Base-by-base conservation (phyloP, 2,113 vertebrate species). In the Clupea harengus region DNA sequence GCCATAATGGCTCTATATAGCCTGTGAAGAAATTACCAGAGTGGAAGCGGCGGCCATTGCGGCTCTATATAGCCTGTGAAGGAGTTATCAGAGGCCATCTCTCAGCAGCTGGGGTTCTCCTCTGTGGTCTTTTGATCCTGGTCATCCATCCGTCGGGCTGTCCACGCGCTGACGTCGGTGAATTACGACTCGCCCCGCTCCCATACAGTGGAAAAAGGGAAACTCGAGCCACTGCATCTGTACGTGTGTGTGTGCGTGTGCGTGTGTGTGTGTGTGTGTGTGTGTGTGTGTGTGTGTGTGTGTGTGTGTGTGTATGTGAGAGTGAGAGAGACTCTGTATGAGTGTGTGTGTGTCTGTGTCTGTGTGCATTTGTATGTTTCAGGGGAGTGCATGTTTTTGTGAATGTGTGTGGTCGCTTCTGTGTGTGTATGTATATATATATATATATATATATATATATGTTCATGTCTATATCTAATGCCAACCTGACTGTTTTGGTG, bases 121-220 rank as follows among this genome's bases (percentile, higher is more conserved):
- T 72, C n/a, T 72, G 64, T 72, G 64, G 64, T 9, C 25, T 75
- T 86, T 85, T 82, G 82, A 84, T 87, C 80, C 67, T 82, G 25
- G 54, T 49, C 81, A 86, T 88, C 85, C 82, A 67, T 75, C 81
- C 47, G 45, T 67, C 45, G 45, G 78, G 75, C 82, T 87, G 82
- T 78, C 57, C 45, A 49, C 85, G 82, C 83, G 46, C 83, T 50
- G 72, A 84, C 32, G 80, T 60, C 49, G 82, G 72, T 84, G 83
- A 82, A 50, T 87, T 83, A 83, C 28, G 83, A 75, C 50, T 60
- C 52, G 44, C 18, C 45, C 84, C 52, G 45, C 49, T 57, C 46
- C 82, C 49, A 84, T 22, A 82, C 17, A 5, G 17, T 64, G 32
- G 22, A 46, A 32, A 28, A 85, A 83, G 52, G 28, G 72, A 85